Percentiles rank a stretch among this genome's conserved stretches.
phyloP scores from a whole-genome alignment of 1,140 invertebrate genomes.

The Zaprionus ghesquierei region DNA sequence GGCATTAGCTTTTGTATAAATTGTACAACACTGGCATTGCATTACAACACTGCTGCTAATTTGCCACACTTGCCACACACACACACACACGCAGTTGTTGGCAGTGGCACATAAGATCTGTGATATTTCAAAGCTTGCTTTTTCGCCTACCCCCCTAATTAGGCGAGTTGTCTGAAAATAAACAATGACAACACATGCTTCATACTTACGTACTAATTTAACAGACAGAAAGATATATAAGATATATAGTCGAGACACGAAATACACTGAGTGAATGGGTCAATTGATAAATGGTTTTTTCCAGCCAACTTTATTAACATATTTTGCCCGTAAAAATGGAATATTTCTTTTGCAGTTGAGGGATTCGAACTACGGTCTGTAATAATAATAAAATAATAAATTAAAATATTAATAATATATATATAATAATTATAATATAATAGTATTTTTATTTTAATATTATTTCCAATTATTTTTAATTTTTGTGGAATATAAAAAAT shows the following conservation, averaged over 20 bases:
- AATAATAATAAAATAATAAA: too few species aligned
- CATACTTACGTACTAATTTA: background rate
- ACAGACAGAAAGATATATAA: background rate
- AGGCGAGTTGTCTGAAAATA: slow-evolving; percentile 52
- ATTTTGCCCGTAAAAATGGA: background rate
- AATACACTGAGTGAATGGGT: background rate
- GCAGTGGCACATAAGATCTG: slow-evolving; percentile 5
- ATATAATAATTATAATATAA: too few species aligned
- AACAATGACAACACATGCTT: slow-evolving; percentile 40
- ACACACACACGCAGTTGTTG: background rate
- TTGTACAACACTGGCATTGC: slow-evolving; percentile 8
- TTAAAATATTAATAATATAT: too few species aligned
- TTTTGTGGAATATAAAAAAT: too few species aligned
- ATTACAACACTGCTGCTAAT: slow-evolving; percentile 8
- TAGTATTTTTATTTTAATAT: too few species aligned
- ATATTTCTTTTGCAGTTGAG: background rate
- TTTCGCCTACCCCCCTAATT: slow-evolving; percentile 40
- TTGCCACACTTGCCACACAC: slow-evolving; percentile 7
- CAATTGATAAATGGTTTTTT: background rate
- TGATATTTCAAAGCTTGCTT: background rate
- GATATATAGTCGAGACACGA: background rate
- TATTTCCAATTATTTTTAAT: too few species aligned
- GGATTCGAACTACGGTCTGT: too few species aligned
- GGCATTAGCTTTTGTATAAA: slow-evolving; percentile 13
- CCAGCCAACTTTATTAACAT: background rate